phyloP scores from a whole-genome alignment of 2,797 vertebrate species.

The Amblyopsis hoosieri region DNA sequence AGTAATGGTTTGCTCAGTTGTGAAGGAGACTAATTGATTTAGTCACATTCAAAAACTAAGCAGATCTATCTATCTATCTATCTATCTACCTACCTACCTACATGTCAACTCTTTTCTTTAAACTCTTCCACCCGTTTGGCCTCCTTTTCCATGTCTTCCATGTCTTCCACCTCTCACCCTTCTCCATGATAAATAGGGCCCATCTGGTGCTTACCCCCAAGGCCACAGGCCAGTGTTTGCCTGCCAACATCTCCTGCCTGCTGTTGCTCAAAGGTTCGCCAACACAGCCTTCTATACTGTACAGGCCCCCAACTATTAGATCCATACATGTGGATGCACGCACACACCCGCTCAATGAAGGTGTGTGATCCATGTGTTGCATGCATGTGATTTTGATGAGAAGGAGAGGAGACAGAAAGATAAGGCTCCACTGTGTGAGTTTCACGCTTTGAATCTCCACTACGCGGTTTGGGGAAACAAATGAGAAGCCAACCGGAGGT shows the following conservation, averaged over 20 bases:
- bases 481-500: conserved; percentile 52
- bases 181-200: conserved; percentile 62
- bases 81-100: not conserved
- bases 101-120: not conserved
- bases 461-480: conserved; percentile 47
- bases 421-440: conserved; percentile 7
- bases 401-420: conserved; percentile 14
- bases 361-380: no score
- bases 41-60: not conserved
- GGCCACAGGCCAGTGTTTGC: conserved; percentile 43
- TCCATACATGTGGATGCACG: no score
- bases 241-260: conserved; percentile 42
- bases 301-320: no score
- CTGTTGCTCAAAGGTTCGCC: conserved; percentile 43
- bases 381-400: conserved; percentile 8
- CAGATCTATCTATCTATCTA: not conserved
- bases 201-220: conserved; percentile 48
- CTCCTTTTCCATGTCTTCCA: conserved; percentile 9
- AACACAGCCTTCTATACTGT: not conserved
- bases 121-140: conserved; percentile 2
- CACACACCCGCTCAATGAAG: no score
- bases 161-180: conserved; percentile 52
- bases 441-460: conserved; percentile 12
- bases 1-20: conserved; percentile 1
- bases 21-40: conserved; percentile 35